Evolutionary conservation across 2,888 invertebrate species (phyloP).

Genomic region (Autographa gamma): DNA sequence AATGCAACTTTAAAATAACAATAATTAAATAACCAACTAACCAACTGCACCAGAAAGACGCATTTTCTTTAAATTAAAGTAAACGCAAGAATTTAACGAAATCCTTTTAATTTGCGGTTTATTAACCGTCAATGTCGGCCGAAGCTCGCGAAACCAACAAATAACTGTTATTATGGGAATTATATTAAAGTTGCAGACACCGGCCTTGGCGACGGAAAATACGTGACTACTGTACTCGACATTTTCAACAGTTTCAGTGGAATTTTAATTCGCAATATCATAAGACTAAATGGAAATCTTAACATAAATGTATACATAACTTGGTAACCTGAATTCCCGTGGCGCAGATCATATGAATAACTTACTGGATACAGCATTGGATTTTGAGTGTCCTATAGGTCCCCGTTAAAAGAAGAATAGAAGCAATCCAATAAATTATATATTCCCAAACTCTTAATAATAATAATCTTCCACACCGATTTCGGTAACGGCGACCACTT

Average conservation of each 20-base stretch:
- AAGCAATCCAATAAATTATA: too few relatives aligned
- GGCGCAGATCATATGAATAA: too few relatives aligned
- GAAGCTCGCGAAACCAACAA: conserved; percentile 50
- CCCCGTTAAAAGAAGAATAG: too few relatives aligned
- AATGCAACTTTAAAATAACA: neutral
- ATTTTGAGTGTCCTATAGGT: too few relatives aligned
- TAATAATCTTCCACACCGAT: too few relatives aligned
- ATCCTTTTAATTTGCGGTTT: conserved; percentile 61
- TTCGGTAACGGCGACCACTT: too few relatives aligned
- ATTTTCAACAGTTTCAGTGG: conserved; percentile 35
- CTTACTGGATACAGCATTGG: too few relatives aligned
- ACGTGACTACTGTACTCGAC: conserved; percentile 61
- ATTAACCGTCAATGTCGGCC: conserved; percentile 67
- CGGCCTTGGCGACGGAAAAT: conserved; percentile 63
- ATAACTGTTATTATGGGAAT: conserved; percentile 67
- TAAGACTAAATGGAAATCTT: too few relatives aligned
- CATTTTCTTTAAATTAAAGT: conserved; percentile 31
- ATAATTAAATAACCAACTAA: neutral
- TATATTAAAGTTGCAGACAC: conserved; percentile 64
- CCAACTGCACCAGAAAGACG: neutral
- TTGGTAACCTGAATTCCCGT: too few relatives aligned
- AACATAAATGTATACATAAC: too few relatives aligned
- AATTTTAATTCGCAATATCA: neutral
- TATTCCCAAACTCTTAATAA: too few relatives aligned
- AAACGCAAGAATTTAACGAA: conserved; percentile 48